These are phyloP conservation scores for Boulengeromyrus knoepffleri DNA, from an alignment of 2,113 vertebrate species.

Conservation along the genomic window DNA sequence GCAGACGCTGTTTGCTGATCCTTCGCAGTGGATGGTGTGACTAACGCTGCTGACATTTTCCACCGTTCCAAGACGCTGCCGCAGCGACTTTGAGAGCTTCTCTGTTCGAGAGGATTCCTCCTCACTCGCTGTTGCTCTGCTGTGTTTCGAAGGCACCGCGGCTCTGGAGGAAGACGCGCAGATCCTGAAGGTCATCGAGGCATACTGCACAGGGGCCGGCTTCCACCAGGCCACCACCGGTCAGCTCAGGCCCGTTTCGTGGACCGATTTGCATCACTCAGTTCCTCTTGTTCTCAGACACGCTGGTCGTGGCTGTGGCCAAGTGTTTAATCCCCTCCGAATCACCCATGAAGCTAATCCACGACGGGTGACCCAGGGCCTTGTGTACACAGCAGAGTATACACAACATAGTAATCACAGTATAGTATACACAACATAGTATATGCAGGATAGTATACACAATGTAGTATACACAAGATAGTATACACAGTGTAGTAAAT, in stretches of 20 bases:
- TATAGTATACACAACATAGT: background rate
- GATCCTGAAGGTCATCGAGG: constrained; percentile 97
- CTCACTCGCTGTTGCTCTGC: background rate
- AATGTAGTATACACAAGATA: no score
- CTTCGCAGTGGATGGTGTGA: background rate
- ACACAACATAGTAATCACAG: no score
- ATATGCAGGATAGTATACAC: background rate
- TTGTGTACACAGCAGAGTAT: background rate
- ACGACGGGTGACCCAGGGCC: background rate
- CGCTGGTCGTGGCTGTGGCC: background rate
- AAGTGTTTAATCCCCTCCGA: background rate
- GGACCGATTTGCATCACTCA: background rate
- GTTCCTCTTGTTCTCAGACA: background rate
- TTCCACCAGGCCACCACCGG: constrained; percentile 78
- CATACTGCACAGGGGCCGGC: constrained; percentile 94
- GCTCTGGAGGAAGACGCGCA: constrained; percentile 95
- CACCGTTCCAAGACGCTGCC: background rate
- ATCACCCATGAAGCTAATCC: background rate
- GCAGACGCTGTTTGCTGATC: background rate
- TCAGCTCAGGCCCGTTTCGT: constrained; percentile 57
- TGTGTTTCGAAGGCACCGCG: constrained; percentile 72
- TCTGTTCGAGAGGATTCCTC: background rate
- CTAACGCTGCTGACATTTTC: background rate
- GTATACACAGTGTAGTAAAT: no score
- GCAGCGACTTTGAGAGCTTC: background rate